Percentiles rank a stretch among this genome's conserved stretches.
Evolutionary conservation across 2,113 vertebrate genomes (phyloP).

Genomic region (Struthio camelus): DNA sequence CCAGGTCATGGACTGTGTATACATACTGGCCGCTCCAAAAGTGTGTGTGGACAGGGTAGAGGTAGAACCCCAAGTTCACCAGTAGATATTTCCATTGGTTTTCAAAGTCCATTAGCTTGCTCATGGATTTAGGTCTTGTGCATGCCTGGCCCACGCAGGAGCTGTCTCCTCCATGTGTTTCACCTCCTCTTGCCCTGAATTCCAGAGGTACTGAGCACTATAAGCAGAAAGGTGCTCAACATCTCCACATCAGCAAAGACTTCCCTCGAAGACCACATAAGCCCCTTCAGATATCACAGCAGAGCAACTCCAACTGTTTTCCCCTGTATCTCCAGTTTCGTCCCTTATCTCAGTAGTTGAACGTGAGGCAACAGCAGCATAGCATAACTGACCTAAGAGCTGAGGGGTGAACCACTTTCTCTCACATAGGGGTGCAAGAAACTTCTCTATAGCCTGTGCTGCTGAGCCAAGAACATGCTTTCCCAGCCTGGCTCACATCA

Average conservation of each 20-base stretch:
- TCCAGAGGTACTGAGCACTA: neutral
- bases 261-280: neutral
- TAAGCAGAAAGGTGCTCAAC: neutral
- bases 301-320: neutral
- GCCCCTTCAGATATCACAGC: neutral
- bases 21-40: neutral
- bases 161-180: neutral
- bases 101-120: neutral
- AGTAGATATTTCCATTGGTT: rapidly evolving
- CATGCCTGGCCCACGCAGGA: neutral
- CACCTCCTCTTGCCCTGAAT: neutral
- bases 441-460: neutral
- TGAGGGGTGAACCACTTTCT: neutral
- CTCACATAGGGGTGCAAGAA: neutral
- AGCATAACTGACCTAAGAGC: neutral
- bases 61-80: neutral
- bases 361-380: neutral
- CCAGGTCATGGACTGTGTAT: neutral
- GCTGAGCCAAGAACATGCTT: neutral
- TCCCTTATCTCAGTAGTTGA: neutral
- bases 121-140: neutral
- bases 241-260: neutral
- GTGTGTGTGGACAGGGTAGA: neutral
- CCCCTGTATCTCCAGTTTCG: neutral
- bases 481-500: neutral